Conservation (phyloP, 2,113 vertebrate genomes). For the Aptenodytes forsteri region DNA sequence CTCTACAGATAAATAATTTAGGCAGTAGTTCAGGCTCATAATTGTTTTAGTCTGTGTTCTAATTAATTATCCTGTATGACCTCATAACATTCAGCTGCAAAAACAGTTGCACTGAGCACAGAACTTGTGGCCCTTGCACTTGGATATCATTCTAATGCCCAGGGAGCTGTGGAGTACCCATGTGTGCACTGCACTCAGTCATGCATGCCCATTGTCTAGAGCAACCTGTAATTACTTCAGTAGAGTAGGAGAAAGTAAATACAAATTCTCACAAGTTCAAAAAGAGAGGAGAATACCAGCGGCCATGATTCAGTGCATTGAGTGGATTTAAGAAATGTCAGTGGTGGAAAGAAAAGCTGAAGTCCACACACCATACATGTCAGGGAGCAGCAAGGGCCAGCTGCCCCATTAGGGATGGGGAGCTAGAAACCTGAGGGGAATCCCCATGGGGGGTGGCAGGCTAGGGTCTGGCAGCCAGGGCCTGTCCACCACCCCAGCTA, state of each 20-base stretch:
- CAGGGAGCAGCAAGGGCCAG: background rate
- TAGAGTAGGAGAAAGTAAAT: background rate
- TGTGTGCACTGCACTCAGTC: rapidly evolving
- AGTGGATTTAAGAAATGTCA: background rate
- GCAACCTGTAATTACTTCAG: background rate
- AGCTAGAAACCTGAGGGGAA: rapidly evolving
- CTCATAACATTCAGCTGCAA: background rate
- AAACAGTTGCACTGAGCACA: background rate
- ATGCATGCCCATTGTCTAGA: background rate
- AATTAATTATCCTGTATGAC: background rate
- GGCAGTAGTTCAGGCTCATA: background rate
- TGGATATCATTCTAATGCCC: background rate
- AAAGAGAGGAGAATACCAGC: background rate
- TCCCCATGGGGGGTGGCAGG: rapidly evolving
- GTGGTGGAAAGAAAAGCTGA: background rate
- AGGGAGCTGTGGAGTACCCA: background rate
- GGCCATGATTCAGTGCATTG: background rate
- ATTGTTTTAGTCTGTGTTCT: background rate
- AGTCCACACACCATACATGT: rapidly evolving
- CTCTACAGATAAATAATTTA: background rate
- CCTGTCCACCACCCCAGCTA: rapidly evolving
- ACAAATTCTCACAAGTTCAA: background rate
- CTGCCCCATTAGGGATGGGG: rapidly evolving
- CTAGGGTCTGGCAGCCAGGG: background rate
- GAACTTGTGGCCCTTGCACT: background rate